A percentile compares a stretch with the other conserved stretches of the same genome.
Evolutionary conservation across 2,113 vertebrate species (phyloP).

Genomic region (Oncorhynchus nerka): DNA sequence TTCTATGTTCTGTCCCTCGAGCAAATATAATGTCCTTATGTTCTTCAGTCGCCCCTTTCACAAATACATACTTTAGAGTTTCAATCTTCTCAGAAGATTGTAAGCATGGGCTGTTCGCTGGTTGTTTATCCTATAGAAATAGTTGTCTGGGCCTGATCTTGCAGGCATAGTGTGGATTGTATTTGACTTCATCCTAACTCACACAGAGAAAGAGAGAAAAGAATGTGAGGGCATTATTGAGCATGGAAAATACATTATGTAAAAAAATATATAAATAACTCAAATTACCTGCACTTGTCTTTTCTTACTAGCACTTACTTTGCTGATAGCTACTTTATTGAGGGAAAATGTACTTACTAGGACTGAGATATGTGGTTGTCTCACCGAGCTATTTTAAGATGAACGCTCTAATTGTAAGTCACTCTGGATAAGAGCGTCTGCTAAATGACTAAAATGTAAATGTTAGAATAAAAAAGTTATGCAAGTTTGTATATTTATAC

Average conservation of each 20-base stretch:
- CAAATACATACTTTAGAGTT: not conserved
- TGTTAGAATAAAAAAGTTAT: not conserved
- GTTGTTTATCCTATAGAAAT: not conserved
- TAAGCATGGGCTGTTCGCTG: not conserved
- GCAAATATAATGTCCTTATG: not conserved
- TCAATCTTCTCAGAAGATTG: not conserved
- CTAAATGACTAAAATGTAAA: too few relatives aligned
- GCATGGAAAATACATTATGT: not conserved
- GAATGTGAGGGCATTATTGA: not conserved
- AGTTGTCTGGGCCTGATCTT: too few relatives aligned
- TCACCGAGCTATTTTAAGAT: too few relatives aligned
- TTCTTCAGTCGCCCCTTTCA: not conserved
- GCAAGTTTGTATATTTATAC: not conserved
- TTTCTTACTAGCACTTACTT: too few relatives aligned
- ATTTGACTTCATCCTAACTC: too few relatives aligned
- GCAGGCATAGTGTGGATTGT: too few relatives aligned
- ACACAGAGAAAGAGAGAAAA: not conserved
- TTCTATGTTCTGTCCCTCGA: not conserved
- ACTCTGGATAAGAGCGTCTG: too few relatives aligned
- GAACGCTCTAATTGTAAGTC: too few relatives aligned
- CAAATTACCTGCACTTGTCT: too few relatives aligned
- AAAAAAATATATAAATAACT: not conserved
- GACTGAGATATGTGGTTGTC: too few relatives aligned
- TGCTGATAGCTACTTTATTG: too few relatives aligned
- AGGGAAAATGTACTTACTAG: too few relatives aligned